phyloP scores from a whole-genome alignment of 2,797 vertebrate genomes.

The Enteromius treurensis region DNA sequence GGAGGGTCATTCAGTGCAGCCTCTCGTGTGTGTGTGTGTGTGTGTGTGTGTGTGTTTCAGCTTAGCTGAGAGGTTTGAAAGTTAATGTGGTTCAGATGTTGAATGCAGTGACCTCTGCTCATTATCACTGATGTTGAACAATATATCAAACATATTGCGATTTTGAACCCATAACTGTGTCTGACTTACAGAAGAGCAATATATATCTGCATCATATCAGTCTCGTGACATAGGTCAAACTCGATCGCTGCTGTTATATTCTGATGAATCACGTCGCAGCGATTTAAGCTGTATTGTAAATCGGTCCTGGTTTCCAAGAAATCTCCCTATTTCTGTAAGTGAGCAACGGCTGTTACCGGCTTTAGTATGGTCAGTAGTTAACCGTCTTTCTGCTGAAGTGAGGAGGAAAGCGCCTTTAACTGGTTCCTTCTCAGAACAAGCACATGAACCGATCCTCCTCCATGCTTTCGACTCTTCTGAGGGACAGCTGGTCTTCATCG shows the following conservation, averaged over 20 bases:
- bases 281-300: neutral
- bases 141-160: neutral
- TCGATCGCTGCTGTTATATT: no score
- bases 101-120: neutral
- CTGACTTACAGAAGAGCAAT: neutral
- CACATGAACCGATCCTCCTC: neutral
- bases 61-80: no score
- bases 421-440: neutral
- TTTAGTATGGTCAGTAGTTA: neutral
- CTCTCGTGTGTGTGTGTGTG: neutral
- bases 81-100: neutral
- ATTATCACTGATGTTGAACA: neutral
- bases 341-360: neutral
- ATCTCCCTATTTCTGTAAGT: no score
- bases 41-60: neutral
- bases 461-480: neutral
- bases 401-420: neutral
- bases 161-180: neutral
- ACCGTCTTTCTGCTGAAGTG: neutral
- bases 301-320: neutral
- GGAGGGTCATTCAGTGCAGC: constrained; percentile 8
- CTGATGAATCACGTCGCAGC: neutral
- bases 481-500: neutral
- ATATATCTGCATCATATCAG: neutral
- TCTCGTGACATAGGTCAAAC: neutral